Evolutionary conservation across 2,797 vertebrate genomes (phyloP), one percentile per base, ranked within the genome.

Genomic region (Tapera naevia): DNA sequence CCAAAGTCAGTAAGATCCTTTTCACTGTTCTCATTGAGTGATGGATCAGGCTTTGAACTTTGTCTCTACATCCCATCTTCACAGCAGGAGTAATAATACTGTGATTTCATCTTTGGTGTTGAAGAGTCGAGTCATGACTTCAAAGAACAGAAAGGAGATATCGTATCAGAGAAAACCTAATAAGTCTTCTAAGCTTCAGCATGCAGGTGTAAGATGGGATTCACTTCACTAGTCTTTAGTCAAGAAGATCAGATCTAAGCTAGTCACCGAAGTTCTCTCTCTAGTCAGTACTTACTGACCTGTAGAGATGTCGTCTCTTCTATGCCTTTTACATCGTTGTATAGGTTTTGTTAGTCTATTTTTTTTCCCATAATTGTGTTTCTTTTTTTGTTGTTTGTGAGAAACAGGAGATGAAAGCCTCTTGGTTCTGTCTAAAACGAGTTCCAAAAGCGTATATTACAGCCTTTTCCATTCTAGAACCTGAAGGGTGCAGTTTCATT

Each of bases 1-100:
- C 46, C 73, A 50, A 75, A 93, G 64, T 80, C 70, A 85, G 58
- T 79, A 73, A 75, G 83, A 91, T 66, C 10, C 3, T 71, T 94
- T 94, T 66, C 58, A 72, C 41, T 82, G 25, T 86, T 81, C 90
- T 82, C 74, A 89, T 24, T 46, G 14, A 89, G 78, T 64, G 67
- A 57, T 50, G 64, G 74, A 85, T 95, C 64, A 67, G 64, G n/a
- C 88, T 93, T 90, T 94, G 84, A 92, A 46, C 71, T 85, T 91
- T 57, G 86, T 84, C 75, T 94, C 0, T 0, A 53, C 54, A 64
- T 69, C 71, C 61, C 66, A 28, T 46, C 86, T 88, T 92, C 85
- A 45, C 84, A 80, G 89, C 81, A 87, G 81, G 64, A 92, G 43
- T 62, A 62, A 25, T 89, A 50, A 83, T 62, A 72, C 51, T 58